phyloP scores from a whole-genome alignment of 2,113 vertebrate genomes.

The Tichodroma muraria region DNA sequence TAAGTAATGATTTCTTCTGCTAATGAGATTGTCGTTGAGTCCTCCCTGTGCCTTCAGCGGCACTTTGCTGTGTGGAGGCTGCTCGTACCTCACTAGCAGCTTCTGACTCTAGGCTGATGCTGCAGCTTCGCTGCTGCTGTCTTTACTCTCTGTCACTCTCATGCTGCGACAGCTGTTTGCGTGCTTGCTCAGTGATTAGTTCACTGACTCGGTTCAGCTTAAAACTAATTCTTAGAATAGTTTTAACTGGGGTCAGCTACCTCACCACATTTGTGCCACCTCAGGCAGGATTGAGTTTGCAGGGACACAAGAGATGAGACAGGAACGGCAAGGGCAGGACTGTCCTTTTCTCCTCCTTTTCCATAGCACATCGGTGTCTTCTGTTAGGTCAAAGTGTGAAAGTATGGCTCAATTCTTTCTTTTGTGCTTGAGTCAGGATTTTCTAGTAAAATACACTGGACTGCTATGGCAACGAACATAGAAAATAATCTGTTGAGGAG shows the following conservation, averaged over 20 bases:
- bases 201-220: background rate
- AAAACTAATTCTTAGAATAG: background rate
- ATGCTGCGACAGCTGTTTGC: background rate
- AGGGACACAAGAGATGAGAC: background rate
- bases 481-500: background rate
- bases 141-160: background rate
- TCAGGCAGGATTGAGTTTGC: background rate
- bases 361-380: background rate
- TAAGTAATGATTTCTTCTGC: slow-evolving; percentile 70
- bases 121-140: background rate
- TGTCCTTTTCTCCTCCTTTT: background rate
- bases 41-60: background rate
- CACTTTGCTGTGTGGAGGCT: background rate
- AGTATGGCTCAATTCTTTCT: background rate
- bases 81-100: background rate
- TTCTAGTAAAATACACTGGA: background rate
- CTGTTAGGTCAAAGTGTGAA: background rate
- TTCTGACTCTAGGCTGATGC: background rate
- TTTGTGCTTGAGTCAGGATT: background rate
- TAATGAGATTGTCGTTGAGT: rapidly evolving
- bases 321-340: background rate
- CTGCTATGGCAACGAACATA: background rate
- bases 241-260: background rate
- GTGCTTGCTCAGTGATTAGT: background rate
- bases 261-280: background rate